Evolutionary conservation across 2,888 invertebrate genomes (phyloP).

Genomic region (Euplexia lucipara): DNA sequence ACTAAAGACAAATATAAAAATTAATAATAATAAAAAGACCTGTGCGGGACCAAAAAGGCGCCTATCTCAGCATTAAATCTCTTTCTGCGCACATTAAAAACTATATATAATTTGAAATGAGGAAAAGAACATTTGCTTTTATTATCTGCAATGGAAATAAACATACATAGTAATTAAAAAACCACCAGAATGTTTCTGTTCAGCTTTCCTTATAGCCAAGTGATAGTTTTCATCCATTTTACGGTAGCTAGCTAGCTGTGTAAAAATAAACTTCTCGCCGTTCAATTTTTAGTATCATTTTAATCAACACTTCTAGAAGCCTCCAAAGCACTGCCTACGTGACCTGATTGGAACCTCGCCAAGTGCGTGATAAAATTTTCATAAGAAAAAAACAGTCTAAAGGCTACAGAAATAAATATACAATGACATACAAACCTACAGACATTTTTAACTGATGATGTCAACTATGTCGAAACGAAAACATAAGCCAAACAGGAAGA

Average conservation of each 20-base stretch:
- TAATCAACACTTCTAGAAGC: slow-evolving; percentile 43
- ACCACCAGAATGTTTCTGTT: not conserved
- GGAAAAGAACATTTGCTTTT: too few relatives aligned
- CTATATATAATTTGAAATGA: too few relatives aligned
- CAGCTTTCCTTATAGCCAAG: not conserved
- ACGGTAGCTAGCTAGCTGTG: not conserved
- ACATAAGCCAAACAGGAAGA: too few relatives aligned
- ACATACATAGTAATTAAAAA: not conserved
- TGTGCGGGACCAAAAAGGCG: too few relatives aligned
- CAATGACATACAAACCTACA: slow-evolving; percentile 6
- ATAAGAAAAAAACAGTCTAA: slow-evolving; percentile 33
- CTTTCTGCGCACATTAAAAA: not conserved
- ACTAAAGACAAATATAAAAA: too few relatives aligned
- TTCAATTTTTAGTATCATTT: slow-evolving; percentile 24
- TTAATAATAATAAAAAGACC: too few relatives aligned
- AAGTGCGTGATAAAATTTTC: slow-evolving; percentile 50
- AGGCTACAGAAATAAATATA: slow-evolving; percentile 27
- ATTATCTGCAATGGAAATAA: not conserved
- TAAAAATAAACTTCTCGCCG: slow-evolving; percentile 4
- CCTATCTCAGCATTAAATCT: too few relatives aligned
- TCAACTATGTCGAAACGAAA: not conserved
- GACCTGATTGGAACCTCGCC: slow-evolving; percentile 58
- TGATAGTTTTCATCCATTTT: not conserved
- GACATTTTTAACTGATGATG: slow-evolving; percentile 16
- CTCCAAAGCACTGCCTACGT: slow-evolving; percentile 36